Evolutionary conservation across 2,888 invertebrate genomes (phyloP).

Genomic region (Apamea sordens): DNA sequence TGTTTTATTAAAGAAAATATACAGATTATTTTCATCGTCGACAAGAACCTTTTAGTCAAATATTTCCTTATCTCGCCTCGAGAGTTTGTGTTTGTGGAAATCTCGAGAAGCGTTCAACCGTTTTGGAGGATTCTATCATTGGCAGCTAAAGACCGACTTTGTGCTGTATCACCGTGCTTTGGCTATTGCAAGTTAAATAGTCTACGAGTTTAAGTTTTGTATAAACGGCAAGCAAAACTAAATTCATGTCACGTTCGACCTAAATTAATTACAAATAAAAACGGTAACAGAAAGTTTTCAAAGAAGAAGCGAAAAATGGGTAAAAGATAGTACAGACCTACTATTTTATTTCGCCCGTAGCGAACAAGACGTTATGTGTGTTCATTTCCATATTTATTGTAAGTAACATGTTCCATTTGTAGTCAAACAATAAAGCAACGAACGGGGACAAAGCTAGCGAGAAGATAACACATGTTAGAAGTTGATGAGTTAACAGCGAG

Average conservation of each 20-base stretch:
- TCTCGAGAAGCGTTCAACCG: conserved; percentile 60
- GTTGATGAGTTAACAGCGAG: conserved; percentile 36
- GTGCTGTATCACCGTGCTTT: conserved; percentile 49
- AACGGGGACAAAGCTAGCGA: conserved; percentile 10
- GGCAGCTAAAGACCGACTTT: conserved; percentile 31
- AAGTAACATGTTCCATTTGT: conserved; percentile 23
- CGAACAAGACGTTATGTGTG: conserved; percentile 17
- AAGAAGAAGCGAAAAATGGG: background rate
- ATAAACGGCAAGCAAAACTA: conserved; percentile 8
- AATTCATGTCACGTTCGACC: conserved; percentile 58
- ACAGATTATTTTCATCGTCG: conserved; percentile 67
- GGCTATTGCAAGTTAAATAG: conserved; percentile 38
- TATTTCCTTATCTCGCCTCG: conserved; percentile 52
- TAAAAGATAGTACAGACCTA: background rate
- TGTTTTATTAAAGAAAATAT: conserved; percentile 69
- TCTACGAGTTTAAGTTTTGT: conserved; percentile 20
- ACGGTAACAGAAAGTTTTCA: background rate
- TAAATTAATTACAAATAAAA: conserved; percentile 39
- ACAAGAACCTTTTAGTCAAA: conserved; percentile 64
- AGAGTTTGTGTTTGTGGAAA: conserved; percentile 57
- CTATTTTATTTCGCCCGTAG: conserved; percentile 1
- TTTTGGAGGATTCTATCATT: conserved; percentile 39
- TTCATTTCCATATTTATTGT: conserved; percentile 42
- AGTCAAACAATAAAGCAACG: conserved; percentile 15
- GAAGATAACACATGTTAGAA: conserved; percentile 11